Conservation (phyloP, 2,113 vertebrate genomes). For the Callospermophilus lateralis region DNA sequence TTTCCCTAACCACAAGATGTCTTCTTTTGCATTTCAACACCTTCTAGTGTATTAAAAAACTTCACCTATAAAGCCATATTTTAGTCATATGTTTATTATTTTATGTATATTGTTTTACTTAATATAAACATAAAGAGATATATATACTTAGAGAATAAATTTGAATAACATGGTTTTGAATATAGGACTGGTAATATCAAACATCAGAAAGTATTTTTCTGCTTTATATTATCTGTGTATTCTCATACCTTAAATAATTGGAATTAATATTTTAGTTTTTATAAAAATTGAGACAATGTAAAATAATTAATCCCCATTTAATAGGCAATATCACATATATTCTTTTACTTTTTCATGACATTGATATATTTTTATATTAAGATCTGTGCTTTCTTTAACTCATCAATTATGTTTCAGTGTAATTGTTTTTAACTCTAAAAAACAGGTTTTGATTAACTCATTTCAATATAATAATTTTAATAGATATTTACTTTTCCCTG, state of each 20-base stretch:
- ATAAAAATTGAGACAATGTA: neutral
- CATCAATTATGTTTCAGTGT: neutral
- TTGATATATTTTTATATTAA: neutral
- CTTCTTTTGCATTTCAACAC: neutral
- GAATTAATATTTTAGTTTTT: neutral
- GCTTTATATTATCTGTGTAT: neutral
- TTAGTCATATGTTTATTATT: neutral
- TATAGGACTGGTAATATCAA: neutral
- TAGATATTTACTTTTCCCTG: neutral
- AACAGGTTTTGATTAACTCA: neutral
- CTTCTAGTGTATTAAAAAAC: constrained; percentile 14
- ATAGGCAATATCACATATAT: neutral
- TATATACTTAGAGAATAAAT: neutral
- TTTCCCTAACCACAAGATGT: neutral
- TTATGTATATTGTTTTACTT: neutral
- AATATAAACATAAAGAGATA: neutral
- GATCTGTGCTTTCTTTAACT: neutral
- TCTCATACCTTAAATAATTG: neutral
- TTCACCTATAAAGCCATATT: constrained; percentile 7
- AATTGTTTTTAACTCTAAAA: neutral
- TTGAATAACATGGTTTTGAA: neutral
- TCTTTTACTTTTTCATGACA: neutral
- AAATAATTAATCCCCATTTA: constrained; percentile 23
- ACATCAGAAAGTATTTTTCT: constrained; percentile 16
- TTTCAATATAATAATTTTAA: neutral